Conservation (phyloP, 2,888 invertebrate genomes). For the Podabrus alpinus region DNA sequence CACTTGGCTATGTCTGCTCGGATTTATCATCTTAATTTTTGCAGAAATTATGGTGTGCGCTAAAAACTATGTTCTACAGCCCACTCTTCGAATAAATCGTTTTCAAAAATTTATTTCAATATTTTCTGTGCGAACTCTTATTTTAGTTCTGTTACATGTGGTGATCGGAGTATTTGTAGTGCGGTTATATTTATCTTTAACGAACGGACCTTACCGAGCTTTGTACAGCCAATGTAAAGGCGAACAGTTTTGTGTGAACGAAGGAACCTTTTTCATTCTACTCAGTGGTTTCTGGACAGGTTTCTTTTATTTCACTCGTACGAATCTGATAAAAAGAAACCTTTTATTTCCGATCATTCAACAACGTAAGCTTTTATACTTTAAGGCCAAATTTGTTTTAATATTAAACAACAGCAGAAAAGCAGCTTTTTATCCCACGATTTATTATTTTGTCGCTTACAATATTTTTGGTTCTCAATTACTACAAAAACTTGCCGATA, state of each 20-base stretch:
- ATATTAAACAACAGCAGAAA: constrained; percentile 64
- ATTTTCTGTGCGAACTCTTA: constrained; percentile 64
- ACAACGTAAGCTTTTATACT: constrained; percentile 69
- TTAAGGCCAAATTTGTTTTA: constrained; percentile 63
- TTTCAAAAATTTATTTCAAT: constrained; percentile 68
- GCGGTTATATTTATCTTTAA: constrained; percentile 70
- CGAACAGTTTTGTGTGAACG: constrained; percentile 64
- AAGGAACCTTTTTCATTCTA: constrained; percentile 69
- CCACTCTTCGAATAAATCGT: constrained; percentile 67
- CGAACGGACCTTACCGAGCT: constrained; percentile 63
- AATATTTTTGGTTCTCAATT: constrained; percentile 64
- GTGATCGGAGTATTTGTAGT: constrained; percentile 69
- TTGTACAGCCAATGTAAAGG: constrained; percentile 58
- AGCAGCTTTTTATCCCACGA: constrained; percentile 65
- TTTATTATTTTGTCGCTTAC: constrained; percentile 66
- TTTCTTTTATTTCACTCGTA: constrained; percentile 62
- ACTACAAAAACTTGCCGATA: constrained; percentile 58
- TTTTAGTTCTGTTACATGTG: constrained; percentile 63
- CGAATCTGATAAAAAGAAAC: constrained; percentile 61
- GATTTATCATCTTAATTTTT: constrained; percentile 66
- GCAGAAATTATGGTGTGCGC: constrained; percentile 74
- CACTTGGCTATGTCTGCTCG: constrained; percentile 68
- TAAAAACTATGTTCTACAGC: constrained; percentile 67
- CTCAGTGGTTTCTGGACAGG: constrained; percentile 73
- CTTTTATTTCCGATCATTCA: constrained; percentile 73